These are phyloP conservation scores for Drosophila histrio DNA, from an alignment of 2,888 invertebrate genomes.

Conservation along the genomic window DNA sequence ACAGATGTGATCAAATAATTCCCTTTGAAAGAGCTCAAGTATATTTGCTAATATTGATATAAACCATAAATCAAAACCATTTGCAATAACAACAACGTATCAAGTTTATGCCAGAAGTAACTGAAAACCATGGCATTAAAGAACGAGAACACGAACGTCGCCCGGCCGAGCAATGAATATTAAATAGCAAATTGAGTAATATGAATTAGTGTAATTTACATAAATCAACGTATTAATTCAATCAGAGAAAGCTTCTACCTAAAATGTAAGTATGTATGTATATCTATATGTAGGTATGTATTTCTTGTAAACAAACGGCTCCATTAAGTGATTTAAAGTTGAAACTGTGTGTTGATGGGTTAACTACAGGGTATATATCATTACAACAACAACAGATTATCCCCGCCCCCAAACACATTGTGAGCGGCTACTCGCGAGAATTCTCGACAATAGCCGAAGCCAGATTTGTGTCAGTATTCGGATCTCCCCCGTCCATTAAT, in stretches of 20 bases:
- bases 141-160: slow-evolving; percentile 36
- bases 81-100: slow-evolving; percentile 31
- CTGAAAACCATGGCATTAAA: slow-evolving; percentile 28
- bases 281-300: not conserved
- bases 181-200: slow-evolving; percentile 78
- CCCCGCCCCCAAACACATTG: not conserved
- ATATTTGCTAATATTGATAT: not conserved
- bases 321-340: slow-evolving; percentile 78
- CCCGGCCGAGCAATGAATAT: slow-evolving; percentile 64
- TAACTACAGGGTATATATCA: slow-evolving; percentile 37
- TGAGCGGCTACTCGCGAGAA: slow-evolving; percentile 30
- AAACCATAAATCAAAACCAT: slow-evolving; percentile 14
- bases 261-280: slow-evolving; percentile 25
- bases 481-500: slow-evolving; percentile 42
- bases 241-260: slow-evolving; percentile 63
- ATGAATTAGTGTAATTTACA: slow-evolving; percentile 80
- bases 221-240: slow-evolving; percentile 77
- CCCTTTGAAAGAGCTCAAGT: not conserved
- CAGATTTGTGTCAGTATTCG: slow-evolving; percentile 57
- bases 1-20: not conserved
- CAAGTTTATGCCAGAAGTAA: slow-evolving; percentile 37
- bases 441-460: slow-evolving; percentile 41
- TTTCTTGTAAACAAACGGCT: slow-evolving; percentile 63
- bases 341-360: slow-evolving; percentile 57
- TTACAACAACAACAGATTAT: slow-evolving; percentile 51